phyloP scores from a whole-genome alignment of 2,797 vertebrate species.

The Otolemur crassicaudatus region DNA sequence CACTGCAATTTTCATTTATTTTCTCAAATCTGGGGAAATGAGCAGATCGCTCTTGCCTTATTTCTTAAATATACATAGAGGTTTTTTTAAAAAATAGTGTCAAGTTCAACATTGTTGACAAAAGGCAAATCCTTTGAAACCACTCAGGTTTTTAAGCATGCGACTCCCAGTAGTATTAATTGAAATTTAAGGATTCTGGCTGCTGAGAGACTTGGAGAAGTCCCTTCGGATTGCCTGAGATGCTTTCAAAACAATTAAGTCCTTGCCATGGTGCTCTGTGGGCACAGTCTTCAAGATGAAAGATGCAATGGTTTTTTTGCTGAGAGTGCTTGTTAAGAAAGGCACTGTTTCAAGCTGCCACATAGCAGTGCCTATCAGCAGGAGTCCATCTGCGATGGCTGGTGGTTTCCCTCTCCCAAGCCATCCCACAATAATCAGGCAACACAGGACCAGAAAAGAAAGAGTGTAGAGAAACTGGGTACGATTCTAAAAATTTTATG shows the following conservation, averaged over 20 bases:
- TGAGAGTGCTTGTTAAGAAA: neutral
- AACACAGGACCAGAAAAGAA: neutral
- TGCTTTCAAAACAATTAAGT: slow-evolving; percentile 57
- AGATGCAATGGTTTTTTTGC: neutral
- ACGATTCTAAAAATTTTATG: neutral
- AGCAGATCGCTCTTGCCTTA: neutral
- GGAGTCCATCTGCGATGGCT: neutral
- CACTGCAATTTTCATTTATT: neutral
- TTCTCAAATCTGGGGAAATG: slow-evolving; percentile 39
- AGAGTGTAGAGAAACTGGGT: neutral
- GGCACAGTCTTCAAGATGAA: slow-evolving; percentile 32
- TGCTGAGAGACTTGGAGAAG: neutral
- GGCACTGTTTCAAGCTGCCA: neutral
- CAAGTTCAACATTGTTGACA: neutral
- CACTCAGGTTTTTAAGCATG: slow-evolving; percentile 39
- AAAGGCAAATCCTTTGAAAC: slow-evolving; percentile 37
- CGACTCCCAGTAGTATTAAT: neutral
- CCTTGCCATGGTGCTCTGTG: neutral
- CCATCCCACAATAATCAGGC: neutral
- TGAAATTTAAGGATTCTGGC: slow-evolving; percentile 30
- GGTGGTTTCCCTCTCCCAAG: neutral
- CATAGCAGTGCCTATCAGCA: neutral
- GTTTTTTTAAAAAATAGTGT: neutral
- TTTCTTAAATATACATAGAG: neutral
- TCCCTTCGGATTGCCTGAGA: slow-evolving; percentile 36